These are phyloP conservation scores for Metallyticus violacea DNA, from an alignment of 2,888 invertebrate species.

Conservation along the genomic window DNA sequence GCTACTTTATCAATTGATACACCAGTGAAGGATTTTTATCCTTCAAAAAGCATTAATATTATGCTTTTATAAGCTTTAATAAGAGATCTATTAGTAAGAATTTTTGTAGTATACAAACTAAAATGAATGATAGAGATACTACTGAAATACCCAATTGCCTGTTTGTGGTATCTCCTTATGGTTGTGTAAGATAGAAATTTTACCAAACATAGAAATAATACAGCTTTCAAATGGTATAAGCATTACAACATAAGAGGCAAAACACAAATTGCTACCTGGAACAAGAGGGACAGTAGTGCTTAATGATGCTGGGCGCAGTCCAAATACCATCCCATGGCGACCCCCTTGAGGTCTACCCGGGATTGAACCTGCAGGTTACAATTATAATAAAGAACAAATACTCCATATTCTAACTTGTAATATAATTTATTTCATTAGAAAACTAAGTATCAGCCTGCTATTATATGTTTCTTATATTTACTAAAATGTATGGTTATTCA, in stretches of 20 bases:
- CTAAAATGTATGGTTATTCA: too few species aligned
- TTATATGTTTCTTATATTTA: too few species aligned
- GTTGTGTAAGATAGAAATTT: too few species aligned
- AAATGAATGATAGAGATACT: background rate
- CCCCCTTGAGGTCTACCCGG: constrained; percentile 63
- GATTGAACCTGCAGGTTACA: constrained; percentile 53
- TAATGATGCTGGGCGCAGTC: constrained; percentile 47
- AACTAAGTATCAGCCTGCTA: background rate
- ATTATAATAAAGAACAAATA: background rate
- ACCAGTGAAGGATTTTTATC: too few species aligned
- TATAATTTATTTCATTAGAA: background rate
- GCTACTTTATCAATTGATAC: too few species aligned
- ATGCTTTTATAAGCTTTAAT: too few species aligned
- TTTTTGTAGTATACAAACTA: too few species aligned
- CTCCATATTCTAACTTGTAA: background rate
- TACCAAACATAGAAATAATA: background rate
- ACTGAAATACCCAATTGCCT: too few species aligned
- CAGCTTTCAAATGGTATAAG: background rate
- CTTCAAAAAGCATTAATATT: too few species aligned
- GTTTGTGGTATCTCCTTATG: too few species aligned
- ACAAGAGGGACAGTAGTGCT: constrained; percentile 48
- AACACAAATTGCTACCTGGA: constrained; percentile 48
- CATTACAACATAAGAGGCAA: background rate
- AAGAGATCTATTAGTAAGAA: too few species aligned
- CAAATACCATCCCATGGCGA: constrained; percentile 65